Evolutionary conservation across 2,113 vertebrate species (phyloP).

Genomic region (Cochlearius cochlearius): DNA sequence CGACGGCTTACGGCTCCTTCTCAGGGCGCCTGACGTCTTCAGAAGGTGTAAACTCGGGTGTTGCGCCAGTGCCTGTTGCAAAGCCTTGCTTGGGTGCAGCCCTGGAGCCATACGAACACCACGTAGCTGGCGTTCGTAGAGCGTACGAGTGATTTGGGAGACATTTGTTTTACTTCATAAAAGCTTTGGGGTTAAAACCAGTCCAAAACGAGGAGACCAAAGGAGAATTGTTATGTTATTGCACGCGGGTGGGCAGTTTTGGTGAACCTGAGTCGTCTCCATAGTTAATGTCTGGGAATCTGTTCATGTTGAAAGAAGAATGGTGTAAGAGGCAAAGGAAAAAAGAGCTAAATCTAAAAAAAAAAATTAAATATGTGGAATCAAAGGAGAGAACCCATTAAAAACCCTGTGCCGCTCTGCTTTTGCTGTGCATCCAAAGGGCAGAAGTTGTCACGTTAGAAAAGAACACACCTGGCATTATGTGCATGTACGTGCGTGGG

Average conservation of each 20-base stretch:
- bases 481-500: not conserved
- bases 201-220: not conserved
- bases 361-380: not conserved
- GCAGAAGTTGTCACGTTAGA: not conserved
- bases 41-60: not conserved
- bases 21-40: rapidly evolving
- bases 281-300: not conserved
- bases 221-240: not conserved
- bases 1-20: rapidly evolving
- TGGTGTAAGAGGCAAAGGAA: not conserved
- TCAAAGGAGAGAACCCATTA: not conserved
- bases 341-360: not conserved
- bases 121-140: no score
- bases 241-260: not conserved
- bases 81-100: not conserved
- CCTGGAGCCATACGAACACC: not conserved
- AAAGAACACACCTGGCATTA: not conserved
- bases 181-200: not conserved
- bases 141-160: not conserved
- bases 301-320: not conserved
- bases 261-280: not conserved
- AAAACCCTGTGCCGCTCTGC: not conserved
- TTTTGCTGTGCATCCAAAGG: not conserved
- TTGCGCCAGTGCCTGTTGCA: not conserved
- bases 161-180: not conserved